Evolutionary conservation across 2,888 invertebrate species (phyloP).

Genomic region (Hyposoter dolosus): DNA sequence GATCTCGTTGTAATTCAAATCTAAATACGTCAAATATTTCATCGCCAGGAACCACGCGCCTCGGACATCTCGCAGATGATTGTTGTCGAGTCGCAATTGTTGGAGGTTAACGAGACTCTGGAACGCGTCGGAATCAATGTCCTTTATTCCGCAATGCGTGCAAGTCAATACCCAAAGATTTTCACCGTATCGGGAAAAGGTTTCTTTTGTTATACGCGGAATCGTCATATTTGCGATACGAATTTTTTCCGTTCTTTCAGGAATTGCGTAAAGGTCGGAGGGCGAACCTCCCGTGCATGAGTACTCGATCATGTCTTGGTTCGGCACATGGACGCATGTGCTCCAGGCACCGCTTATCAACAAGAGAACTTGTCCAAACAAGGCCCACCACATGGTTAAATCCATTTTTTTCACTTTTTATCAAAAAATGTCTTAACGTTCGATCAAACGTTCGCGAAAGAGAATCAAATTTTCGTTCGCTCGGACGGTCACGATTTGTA

Average conservation of each 20-base stretch:
- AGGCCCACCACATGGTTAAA: constrained; percentile 37
- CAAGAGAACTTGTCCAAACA: constrained; percentile 67
- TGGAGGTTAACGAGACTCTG: constrained; percentile 76
- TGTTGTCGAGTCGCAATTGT: constrained; percentile 80
- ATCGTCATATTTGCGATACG: constrained; percentile 77
- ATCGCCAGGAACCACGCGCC: constrained; percentile 79
- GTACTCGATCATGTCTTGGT: constrained; percentile 78
- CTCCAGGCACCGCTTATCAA: constrained; percentile 69
- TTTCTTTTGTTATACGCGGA: constrained; percentile 72
- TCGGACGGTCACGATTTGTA: not conserved
- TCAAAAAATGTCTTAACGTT: not conserved
- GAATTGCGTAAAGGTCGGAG: constrained; percentile 76
- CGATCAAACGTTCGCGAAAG: not conserved
- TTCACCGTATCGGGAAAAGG: constrained; percentile 77
- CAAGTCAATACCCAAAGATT: constrained; percentile 79
- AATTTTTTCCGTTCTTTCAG: constrained; percentile 75
- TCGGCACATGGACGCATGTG: constrained; percentile 74
- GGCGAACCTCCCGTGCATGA: constrained; percentile 76
- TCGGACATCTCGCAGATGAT: constrained; percentile 74
- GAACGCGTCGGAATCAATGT: constrained; percentile 80
- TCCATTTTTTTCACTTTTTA: constrained; percentile 68
- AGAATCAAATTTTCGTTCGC: not conserved
- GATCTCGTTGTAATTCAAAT: constrained; percentile 81
- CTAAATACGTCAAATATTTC: constrained; percentile 78
- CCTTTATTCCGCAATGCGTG: constrained; percentile 77